phyloP scores from a whole-genome alignment of 2,797 vertebrate species.

The Periophthalmus magnuspinnatus region DNA sequence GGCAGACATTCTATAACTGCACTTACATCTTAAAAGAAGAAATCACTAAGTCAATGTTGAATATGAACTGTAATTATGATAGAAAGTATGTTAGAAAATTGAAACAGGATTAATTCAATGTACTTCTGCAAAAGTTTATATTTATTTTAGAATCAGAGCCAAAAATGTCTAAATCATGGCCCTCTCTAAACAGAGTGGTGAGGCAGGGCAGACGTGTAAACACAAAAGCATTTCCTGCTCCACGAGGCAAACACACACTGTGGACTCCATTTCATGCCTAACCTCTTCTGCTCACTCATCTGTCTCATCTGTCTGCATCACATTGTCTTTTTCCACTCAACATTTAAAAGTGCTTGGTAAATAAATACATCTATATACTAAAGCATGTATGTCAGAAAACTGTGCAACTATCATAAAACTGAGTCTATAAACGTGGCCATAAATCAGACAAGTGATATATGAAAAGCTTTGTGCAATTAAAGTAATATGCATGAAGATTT shows the following conservation, averaged over 20 bases:
- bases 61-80: neutral
- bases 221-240: conserved; percentile 63
- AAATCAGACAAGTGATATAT: no score
- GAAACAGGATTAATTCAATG: neutral
- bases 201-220: conserved; percentile 55
- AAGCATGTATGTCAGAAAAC: neutral
- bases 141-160: neutral
- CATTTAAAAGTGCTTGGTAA: conserved; percentile 52
- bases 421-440: neutral
- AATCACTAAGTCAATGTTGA: neutral
- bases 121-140: neutral
- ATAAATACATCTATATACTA: conserved; percentile 39
- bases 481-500: neutral
- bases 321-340: conserved; percentile 26
- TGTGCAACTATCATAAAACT: neutral
- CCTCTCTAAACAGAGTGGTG: conserved; percentile 42
- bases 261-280: conserved; percentile 66
- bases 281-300: conserved; percentile 42
- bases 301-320: conserved; percentile 25
- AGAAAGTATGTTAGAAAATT: neutral
- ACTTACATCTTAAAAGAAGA: no score
- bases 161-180: conserved; percentile 11
- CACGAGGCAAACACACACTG: conserved; percentile 55
- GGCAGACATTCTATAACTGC: neutral
- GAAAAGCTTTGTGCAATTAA: neutral